These are phyloP conservation scores for Muscicapa adusta DNA, from an alignment of 2,113 vertebrate species.

Conservation along the genomic window DNA sequence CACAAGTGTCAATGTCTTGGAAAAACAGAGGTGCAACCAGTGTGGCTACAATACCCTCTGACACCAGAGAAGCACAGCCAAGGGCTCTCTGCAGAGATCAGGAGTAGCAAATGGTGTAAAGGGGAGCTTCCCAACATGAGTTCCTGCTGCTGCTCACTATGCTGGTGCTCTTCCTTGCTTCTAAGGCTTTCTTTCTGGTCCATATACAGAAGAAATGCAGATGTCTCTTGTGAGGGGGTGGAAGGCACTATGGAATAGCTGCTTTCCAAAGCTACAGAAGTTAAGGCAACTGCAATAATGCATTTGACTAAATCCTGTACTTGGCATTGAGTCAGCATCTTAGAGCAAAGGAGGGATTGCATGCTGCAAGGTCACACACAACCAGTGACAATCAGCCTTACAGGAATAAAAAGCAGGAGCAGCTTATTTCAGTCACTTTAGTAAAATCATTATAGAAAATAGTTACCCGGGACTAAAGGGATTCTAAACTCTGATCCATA, in stretches of 20 bases:
- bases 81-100: background rate
- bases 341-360: background rate
- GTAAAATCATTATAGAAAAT: background rate
- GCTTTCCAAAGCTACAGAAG: slow-evolving; percentile 1
- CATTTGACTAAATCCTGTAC: background rate
- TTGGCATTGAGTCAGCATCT: background rate
- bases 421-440: background rate
- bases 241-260: background rate
- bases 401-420: background rate
- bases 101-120: background rate
- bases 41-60: background rate
- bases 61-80: background rate
- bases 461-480: background rate
- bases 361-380: background rate
- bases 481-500: background rate
- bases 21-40: background rate
- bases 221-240: background rate
- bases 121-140: background rate
- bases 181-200: background rate
- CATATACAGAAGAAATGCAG: slow-evolving; percentile 33
- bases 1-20: background rate
- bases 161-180: background rate
- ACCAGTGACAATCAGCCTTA: background rate
- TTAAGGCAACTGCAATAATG: background rate
- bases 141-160: background rate